Evolutionary conservation across 2,888 invertebrate genomes (phyloP).

Genomic region (Tetragonisca angustula): DNA sequence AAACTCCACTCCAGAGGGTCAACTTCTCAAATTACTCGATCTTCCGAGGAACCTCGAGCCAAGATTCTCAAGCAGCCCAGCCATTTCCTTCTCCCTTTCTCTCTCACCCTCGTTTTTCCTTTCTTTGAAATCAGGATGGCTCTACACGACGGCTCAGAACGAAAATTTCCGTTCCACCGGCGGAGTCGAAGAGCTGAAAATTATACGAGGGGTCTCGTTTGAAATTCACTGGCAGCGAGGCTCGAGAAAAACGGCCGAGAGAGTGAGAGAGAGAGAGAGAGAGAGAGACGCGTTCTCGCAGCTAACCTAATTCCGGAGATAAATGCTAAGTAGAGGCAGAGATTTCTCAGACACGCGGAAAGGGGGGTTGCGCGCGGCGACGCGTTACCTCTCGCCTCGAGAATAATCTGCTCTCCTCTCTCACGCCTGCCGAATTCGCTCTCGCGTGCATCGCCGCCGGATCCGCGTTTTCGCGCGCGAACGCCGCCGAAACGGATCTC

Average conservation of each 20-base stretch:
- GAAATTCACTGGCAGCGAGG: constrained; percentile 41
- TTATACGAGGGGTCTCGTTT: constrained; percentile 47
- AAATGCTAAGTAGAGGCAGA: constrained; percentile 78
- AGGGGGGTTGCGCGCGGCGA: constrained; percentile 63
- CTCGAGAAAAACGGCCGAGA: constrained; percentile 64
- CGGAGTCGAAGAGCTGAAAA: constrained; percentile 33
- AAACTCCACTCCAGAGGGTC: not conserved
- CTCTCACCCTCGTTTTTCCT: not conserved
- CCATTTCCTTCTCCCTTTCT: not conserved
- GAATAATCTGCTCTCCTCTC: constrained; percentile 47
- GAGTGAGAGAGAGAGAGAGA: constrained; percentile 59
- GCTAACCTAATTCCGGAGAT: constrained; percentile 81
- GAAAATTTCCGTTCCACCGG: constrained; percentile 9
- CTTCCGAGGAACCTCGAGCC: not conserved
- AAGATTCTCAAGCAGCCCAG: not conserved
- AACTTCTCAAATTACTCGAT: not conserved
- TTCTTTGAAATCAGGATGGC: not conserved
- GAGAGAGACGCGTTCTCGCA: constrained; percentile 60
- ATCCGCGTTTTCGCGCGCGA: not conserved
- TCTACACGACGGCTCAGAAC: not conserved
- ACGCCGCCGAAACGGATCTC: not conserved
- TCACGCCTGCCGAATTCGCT: constrained; percentile 42
- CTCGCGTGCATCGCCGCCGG: constrained; percentile 5
- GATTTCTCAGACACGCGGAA: constrained; percentile 62
- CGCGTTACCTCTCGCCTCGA: constrained; percentile 42